Percentiles rank a stretch among this genome's conserved stretches.
Evolutionary conservation across 2,113 vertebrate genomes (phyloP).

Genomic region (Coturnix japonica): DNA sequence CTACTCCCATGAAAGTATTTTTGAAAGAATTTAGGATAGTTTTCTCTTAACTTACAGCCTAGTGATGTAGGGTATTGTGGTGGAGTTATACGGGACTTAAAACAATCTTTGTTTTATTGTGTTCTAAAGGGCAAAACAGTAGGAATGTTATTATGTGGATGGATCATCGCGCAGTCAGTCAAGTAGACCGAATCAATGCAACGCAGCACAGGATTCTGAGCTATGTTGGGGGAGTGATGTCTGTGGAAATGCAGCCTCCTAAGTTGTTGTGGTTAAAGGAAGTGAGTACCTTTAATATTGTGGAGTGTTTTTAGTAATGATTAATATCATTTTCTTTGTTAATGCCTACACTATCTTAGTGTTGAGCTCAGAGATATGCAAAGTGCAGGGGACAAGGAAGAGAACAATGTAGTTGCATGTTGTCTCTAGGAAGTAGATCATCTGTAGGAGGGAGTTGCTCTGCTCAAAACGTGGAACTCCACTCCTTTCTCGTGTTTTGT

Average conservation of each 20-base stretch:
- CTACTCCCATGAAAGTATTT: neutral
- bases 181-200: conserved; percentile 87
- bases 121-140: conserved; percentile 74
- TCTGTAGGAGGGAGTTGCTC: neutral
- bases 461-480: conserved; percentile 12
- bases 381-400: neutral
- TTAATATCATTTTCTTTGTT: neutral
- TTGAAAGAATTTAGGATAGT: neutral
- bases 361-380: neutral
- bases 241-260: conserved; percentile 97
- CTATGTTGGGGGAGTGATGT: conserved; percentile 92
- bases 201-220: conserved; percentile 82
- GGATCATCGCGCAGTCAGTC: conserved; percentile 91
- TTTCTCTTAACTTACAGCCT: neutral
- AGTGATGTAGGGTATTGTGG: neutral
- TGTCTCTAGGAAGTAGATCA: neutral
- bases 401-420: neutral
- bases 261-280: conserved; percentile 97
- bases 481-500: conserved; percentile 37
- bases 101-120: neutral
- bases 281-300: conserved; percentile 73
- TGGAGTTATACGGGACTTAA: neutral
- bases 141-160: conserved; percentile 98
- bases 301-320: neutral
- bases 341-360: neutral